Evolutionary conservation across 2,888 invertebrate species (phyloP).

Genomic region (Autographa gamma): DNA sequence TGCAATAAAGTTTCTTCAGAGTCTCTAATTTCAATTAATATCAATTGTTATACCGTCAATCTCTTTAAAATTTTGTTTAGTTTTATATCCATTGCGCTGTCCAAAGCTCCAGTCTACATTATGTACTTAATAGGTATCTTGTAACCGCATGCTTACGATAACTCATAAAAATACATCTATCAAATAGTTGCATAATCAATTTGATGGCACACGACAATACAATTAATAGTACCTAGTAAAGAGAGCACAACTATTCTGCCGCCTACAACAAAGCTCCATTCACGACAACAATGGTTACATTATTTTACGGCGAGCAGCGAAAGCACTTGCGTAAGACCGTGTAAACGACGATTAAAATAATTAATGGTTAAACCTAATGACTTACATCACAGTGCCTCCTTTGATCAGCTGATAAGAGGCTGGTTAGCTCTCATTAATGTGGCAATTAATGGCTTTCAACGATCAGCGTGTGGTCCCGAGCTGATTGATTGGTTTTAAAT

Average conservation of each 20-base stretch:
- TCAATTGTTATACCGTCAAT: too few species aligned
- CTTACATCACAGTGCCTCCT: conserved; percentile 74
- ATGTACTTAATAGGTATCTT: conserved; percentile 15
- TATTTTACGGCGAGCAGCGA: conserved; percentile 81
- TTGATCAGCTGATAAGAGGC: conserved; percentile 69
- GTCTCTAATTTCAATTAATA: too few species aligned
- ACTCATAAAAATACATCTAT: conserved; percentile 54
- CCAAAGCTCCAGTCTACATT: too few species aligned
- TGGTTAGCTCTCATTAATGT: conserved; percentile 59
- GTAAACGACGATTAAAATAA: conserved; percentile 84
- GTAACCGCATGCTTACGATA: conserved; percentile 17
- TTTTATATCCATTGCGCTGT: too few species aligned
- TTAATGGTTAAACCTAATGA: conserved; percentile 83
- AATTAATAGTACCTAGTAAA: conserved; percentile 74
- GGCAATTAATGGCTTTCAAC: conserved; percentile 46
- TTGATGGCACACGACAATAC: conserved; percentile 64
- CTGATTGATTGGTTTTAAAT: background rate
- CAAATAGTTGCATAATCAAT: conserved; percentile 60
- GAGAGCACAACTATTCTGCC: conserved; percentile 70
- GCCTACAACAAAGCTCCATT: conserved; percentile 81
- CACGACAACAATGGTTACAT: conserved; percentile 82
- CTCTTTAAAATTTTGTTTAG: too few species aligned
- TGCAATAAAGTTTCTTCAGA: too few species aligned
- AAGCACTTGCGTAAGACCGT: conserved; percentile 81
- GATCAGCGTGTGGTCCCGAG: conserved; percentile 20